Conservation (phyloP, 1,140 invertebrate species). For the Lepidostoma basale region DNA sequence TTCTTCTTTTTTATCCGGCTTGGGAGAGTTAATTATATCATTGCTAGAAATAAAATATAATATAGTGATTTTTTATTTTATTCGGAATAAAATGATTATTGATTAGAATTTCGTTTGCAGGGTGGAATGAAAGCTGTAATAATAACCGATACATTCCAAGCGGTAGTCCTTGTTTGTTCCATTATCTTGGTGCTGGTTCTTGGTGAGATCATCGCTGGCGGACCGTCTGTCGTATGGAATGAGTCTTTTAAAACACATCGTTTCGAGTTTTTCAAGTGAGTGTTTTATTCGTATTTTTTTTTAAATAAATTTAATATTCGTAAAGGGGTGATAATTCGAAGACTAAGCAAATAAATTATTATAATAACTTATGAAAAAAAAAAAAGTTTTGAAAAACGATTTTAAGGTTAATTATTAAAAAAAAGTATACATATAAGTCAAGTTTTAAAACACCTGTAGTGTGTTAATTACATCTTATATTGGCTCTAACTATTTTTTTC, state of each 20-base stretch:
- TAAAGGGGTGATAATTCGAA: neutral
- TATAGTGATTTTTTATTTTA: too few species aligned
- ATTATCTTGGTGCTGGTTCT: conserved; percentile 75
- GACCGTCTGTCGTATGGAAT: conserved; percentile 70
- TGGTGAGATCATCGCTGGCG: conserved; percentile 74
- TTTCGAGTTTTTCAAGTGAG: conserved; percentile 73
- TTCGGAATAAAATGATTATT: neutral
- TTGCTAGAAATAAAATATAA: too few species aligned
- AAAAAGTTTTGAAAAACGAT: too few species aligned
- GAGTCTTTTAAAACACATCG: conserved; percentile 67
- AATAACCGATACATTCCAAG: conserved; percentile 91
- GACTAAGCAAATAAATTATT: too few species aligned
- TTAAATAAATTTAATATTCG: neutral
- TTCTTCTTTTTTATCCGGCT: too few species aligned
- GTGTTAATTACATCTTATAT: too few species aligned
- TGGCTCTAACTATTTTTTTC: too few species aligned
- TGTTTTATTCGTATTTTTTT: neutral
- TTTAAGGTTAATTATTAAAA: too few species aligned
- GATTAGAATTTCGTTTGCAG: conserved; percentile 54
- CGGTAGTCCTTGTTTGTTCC: conserved; percentile 63
- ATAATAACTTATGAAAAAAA: too few species aligned
- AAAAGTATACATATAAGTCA: too few species aligned
- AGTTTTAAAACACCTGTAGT: too few species aligned
- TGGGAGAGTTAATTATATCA: too few species aligned
- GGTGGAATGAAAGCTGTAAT: conserved; percentile 96